These are phyloP conservation scores for Callospermophilus lateralis DNA, from an alignment of 2,113 vertebrate species.

Conservation along the genomic window DNA sequence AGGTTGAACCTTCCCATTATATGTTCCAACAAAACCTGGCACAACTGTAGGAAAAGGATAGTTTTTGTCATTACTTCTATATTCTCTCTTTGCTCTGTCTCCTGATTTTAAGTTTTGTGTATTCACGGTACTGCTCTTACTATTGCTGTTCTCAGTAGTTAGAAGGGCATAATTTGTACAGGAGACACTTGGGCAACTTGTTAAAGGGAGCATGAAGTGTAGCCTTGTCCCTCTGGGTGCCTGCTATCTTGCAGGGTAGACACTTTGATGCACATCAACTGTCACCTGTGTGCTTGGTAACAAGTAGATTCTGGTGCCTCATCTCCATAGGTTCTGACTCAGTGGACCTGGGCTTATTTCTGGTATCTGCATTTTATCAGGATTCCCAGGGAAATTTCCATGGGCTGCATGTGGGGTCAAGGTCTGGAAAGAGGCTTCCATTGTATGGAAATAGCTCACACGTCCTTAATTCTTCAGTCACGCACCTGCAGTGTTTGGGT, in stretches of 20 bases:
- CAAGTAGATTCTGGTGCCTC: background rate
- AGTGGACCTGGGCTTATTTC: background rate
- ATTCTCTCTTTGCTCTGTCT: background rate
- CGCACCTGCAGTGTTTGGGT: background rate
- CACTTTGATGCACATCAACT: fast-evolving
- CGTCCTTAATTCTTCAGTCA: background rate
- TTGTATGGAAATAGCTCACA: background rate
- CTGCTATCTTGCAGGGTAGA: background rate
- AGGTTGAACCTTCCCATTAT: background rate
- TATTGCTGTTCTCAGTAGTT: background rate
- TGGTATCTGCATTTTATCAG: background rate
- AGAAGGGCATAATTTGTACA: background rate
- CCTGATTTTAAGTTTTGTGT: background rate
- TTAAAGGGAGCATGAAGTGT: background rate
- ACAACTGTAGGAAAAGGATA: background rate
- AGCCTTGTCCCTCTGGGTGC: background rate
- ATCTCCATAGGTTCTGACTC: background rate
- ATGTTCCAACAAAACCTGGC: background rate
- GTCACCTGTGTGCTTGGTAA: background rate
- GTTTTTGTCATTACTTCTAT: background rate
- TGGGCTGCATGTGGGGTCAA: background rate
- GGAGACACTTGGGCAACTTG: background rate
- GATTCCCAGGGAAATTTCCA: background rate
- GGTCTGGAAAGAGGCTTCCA: background rate
- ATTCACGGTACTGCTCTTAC: background rate